These are phyloP conservation scores for Drosophila paulistorum DNA, from an alignment of 1,140 invertebrate species.

Conservation along the genomic window DNA sequence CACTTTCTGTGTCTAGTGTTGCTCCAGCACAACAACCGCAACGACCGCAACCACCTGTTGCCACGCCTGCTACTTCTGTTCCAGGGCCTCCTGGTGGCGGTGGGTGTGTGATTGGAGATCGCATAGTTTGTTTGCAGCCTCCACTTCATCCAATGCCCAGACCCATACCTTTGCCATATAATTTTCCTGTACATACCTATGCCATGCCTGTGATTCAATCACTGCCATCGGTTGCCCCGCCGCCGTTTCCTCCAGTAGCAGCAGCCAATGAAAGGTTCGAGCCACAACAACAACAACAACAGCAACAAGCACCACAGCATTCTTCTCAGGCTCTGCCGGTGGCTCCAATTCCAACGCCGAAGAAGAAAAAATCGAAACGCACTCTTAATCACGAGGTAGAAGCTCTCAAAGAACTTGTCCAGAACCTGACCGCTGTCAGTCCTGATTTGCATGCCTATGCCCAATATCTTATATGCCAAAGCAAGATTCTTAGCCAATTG, in stretches of 20 bases:
- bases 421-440: conserved; percentile 38
- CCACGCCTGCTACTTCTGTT: neutral
- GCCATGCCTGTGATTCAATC: conserved; percentile 28
- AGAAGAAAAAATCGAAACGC: conserved; percentile 41
- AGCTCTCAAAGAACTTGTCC: conserved; percentile 57
- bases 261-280: neutral
- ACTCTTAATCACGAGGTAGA: conserved; percentile 45
- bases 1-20: neutral
- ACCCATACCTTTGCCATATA: conserved; percentile 22
- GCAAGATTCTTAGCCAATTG: conserved; percentile 53
- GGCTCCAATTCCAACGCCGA: neutral
- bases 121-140: neutral
- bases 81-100: too few species aligned
- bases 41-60: neutral
- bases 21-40: neutral
- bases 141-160: conserved; percentile 2
- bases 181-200: conserved; percentile 21
- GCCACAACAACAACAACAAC: neutral
- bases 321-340: neutral
- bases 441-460: conserved; percentile 52
- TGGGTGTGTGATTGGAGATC: neutral
- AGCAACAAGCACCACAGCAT: neutral
- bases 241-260: neutral
- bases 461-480: conserved; percentile 44
- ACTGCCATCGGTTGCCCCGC: neutral